Evolutionary conservation across 1,140 invertebrate genomes (phyloP).

Genomic region (Cryptotermes secundus): DNA sequence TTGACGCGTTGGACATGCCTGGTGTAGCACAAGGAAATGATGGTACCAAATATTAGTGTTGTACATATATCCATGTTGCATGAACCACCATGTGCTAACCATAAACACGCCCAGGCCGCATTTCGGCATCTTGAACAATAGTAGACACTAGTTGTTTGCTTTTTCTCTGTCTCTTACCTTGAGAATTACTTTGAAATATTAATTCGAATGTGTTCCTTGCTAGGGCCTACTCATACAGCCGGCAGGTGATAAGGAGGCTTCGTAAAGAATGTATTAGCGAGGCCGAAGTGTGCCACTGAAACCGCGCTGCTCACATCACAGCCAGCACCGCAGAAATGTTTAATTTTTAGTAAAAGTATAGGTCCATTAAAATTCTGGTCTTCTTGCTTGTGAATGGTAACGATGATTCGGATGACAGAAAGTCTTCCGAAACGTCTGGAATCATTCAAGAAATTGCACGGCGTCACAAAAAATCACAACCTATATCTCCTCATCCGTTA

Average conservation of each 20-base stretch:
- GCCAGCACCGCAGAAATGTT: neutral
- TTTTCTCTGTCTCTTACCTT: neutral
- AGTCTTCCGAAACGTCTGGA: too few species aligned
- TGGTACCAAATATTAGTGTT: neutral
- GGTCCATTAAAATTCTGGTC: too few species aligned
- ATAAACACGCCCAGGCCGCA: neutral
- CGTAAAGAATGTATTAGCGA: neutral
- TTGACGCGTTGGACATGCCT: too few species aligned
- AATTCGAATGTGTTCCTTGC: neutral
- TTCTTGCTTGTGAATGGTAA: too few species aligned
- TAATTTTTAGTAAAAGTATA: too few species aligned
- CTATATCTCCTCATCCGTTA: too few species aligned
- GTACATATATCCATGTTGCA: neutral
- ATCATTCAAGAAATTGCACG: too few species aligned
- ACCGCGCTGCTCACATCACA: neutral
- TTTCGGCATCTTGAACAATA: neutral
- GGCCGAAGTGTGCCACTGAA: neutral
- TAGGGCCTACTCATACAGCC: neutral
- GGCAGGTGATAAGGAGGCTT: neutral
- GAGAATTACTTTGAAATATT: neutral
- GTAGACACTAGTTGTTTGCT: neutral
- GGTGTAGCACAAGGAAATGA: too few species aligned
- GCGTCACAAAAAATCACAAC: too few species aligned
- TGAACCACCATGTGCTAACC: neutral
- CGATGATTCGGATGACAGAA: too few species aligned